Percentiles rank a stretch among this genome's conserved stretches.
phyloP scores from a whole-genome alignment of 2,888 invertebrate genomes.

The Zhuqinia jingwanae region DNA sequence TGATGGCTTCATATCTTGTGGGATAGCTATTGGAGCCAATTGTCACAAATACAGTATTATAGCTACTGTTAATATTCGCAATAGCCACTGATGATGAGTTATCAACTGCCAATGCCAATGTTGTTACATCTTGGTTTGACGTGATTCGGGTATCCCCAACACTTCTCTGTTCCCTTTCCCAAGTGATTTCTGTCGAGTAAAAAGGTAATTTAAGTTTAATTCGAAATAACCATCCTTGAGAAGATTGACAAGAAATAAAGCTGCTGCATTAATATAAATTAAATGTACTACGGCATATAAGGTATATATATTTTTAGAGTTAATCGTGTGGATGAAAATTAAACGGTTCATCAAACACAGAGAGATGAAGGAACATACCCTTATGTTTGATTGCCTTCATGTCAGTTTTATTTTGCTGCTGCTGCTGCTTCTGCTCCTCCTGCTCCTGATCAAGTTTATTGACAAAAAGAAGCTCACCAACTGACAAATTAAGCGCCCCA shows the following conservation, averaged over 20 bases:
- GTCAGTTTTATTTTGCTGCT: background rate
- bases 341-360: too few species aligned
- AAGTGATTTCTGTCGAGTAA: background rate
- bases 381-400: background rate
- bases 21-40: constrained; percentile 32
- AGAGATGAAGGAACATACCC: constrained; percentile 3
- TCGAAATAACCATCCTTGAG: constrained; percentile 3
- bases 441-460: background rate
- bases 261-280: too few species aligned
- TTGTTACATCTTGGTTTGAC: constrained; percentile 61
- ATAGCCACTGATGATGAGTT: constrained; percentile 57
- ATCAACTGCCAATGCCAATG: constrained; percentile 52
- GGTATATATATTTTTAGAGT: background rate
- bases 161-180: background rate
- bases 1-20: too few species aligned
- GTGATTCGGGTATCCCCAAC: constrained; percentile 41
- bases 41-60: constrained; percentile 35
- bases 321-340: background rate
- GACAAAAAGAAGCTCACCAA: background rate
- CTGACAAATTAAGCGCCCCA: background rate
- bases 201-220: background rate
- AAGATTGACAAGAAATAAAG: background rate
- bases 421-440: background rate
- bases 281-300: background rate
- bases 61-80: constrained; percentile 63